These are phyloP conservation scores for Triplophysa siluroides DNA, from an alignment of 2,113 vertebrate genomes.

Conservation along the genomic window DNA sequence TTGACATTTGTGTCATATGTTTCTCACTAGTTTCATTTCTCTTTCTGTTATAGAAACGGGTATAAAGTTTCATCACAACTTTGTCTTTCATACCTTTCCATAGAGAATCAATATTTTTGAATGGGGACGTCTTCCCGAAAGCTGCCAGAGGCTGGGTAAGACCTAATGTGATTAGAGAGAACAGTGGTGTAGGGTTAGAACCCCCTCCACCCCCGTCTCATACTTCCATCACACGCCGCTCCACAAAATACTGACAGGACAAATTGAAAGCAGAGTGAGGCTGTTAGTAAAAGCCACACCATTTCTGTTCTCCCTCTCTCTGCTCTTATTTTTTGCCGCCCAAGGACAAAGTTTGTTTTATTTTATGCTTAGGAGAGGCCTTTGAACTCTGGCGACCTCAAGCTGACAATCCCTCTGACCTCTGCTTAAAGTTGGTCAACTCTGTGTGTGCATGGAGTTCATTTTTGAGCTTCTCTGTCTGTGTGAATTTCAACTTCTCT, in stretches of 20 bases:
- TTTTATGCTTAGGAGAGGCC: conserved; percentile 36
- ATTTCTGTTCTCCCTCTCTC: conserved; percentile 9
- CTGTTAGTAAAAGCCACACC: conserved; percentile 46
- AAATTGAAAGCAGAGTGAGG: conserved; percentile 56
- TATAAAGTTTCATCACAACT: conserved; percentile 28
- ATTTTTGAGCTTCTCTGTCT: neutral
- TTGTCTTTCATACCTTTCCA: conserved; percentile 25
- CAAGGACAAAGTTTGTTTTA: conserved; percentile 51
- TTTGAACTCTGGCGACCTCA: conserved; percentile 49
- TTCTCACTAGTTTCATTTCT: conserved; percentile 39
- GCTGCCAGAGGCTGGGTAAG: conserved; percentile 53
- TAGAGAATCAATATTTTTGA: conserved; percentile 55
- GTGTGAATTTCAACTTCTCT: neutral
- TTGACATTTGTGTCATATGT: conserved; percentile 32
- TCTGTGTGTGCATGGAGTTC: neutral
- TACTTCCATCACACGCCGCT: conserved; percentile 21
- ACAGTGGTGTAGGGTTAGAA: conserved; percentile 31
- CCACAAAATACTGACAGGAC: conserved; percentile 44
- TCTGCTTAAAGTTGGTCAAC: neutral
- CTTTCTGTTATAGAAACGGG: conserved; percentile 30
- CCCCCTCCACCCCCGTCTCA: conserved; percentile 9
- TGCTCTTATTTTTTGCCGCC: neutral
- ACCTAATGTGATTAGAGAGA: conserved; percentile 55
- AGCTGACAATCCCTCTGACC: conserved; percentile 41
- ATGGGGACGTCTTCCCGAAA: conserved; percentile 49